These are phyloP conservation scores for Melipona beecheii DNA, from an alignment of 2,888 invertebrate genomes.

Conservation along the genomic window DNA sequence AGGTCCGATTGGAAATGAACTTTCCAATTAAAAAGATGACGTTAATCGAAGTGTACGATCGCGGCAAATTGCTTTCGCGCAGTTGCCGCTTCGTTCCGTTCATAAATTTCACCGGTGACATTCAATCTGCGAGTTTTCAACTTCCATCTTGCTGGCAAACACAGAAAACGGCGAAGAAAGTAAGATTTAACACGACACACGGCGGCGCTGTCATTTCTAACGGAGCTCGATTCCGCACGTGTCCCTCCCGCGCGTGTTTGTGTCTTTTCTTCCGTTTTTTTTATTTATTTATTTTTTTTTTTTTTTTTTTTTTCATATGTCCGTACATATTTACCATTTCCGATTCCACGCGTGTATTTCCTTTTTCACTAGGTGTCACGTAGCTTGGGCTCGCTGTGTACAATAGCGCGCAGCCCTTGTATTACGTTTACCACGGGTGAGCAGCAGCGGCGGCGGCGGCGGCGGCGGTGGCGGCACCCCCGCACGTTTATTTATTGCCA, in stretches of 20 bases:
- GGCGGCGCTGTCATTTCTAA: neutral
- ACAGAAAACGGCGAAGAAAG: neutral
- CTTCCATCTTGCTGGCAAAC: neutral
- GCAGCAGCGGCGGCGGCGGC: neutral
- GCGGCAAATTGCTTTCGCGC: neutral
- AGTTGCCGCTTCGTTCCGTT: neutral
- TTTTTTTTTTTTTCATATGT: neutral
- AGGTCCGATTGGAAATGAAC: neutral
- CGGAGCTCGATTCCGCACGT: constrained; percentile 12
- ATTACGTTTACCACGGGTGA: constrained; percentile 46
- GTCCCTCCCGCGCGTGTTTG: neutral
- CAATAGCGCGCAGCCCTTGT: constrained; percentile 50
- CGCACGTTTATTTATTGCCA: constrained; percentile 58
- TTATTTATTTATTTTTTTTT: neutral
- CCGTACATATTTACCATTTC: constrained; percentile 37
- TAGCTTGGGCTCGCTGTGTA: neutral
- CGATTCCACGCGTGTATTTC: constrained; percentile 35
- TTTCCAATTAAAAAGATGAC: neutral
- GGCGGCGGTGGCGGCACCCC: neutral
- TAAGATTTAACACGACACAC: neutral
- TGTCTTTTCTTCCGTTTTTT: neutral
- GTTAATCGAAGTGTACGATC: neutral
- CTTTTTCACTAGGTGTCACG: constrained; percentile 31
- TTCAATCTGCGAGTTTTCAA: neutral
- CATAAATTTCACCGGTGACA: neutral